phyloP scores from a whole-genome alignment of 2,888 invertebrate genomes.

The Mongoloraphidia duomilia region DNA sequence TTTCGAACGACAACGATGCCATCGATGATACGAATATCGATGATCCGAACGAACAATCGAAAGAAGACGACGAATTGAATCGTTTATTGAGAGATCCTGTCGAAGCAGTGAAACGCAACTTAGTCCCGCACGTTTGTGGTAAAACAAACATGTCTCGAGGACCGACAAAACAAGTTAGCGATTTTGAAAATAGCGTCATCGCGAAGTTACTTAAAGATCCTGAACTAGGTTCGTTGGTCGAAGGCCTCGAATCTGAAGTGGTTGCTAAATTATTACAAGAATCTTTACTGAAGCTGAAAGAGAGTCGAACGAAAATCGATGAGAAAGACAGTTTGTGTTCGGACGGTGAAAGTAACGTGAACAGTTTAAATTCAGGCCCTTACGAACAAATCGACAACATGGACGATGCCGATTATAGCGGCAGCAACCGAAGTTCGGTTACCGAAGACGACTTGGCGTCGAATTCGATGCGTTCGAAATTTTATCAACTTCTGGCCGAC shows the following conservation, averaged over 20 bases:
- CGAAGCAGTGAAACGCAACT: constrained; percentile 57
- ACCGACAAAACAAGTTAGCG: constrained; percentile 12
- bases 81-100: constrained; percentile 55
- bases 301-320: constrained; percentile 18
- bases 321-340: constrained; percentile 5
- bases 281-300: constrained; percentile 43
- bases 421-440: constrained; percentile 29
- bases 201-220: constrained; percentile 48
- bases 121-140: constrained; percentile 65
- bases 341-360: constrained; percentile 35
- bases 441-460: constrained; percentile 44
- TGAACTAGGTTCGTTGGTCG: constrained; percentile 45
- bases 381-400: constrained; percentile 62
- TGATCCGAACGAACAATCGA: neutral
- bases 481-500: constrained; percentile 59
- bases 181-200: constrained; percentile 31
- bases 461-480: constrained; percentile 49
- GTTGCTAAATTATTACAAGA: constrained; percentile 52
- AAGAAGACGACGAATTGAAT: constrained; percentile 30
- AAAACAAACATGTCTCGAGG: constrained; percentile 34
- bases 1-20: neutral
- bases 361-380: constrained; percentile 52
- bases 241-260: constrained; percentile 44
- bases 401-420: constrained; percentile 59
- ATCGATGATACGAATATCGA: neutral